Evolutionary conservation across 2,113 vertebrate species (phyloP).

Genomic region (Vidua macroura): DNA sequence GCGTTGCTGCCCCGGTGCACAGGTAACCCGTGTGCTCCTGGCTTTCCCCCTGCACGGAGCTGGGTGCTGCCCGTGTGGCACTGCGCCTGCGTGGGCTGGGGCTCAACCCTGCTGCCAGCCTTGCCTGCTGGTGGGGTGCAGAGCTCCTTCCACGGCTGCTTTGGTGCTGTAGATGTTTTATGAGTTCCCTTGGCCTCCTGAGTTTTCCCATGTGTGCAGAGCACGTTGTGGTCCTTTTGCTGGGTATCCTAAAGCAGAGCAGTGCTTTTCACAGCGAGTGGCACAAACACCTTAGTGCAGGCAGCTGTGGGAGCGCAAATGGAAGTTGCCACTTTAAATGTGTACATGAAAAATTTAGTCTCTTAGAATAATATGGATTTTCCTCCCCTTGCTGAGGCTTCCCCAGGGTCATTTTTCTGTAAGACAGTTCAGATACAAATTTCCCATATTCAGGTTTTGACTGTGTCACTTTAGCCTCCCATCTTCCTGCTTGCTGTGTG

Average conservation of each 20-base stretch:
- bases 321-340: not conserved
- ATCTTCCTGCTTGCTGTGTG: not conserved
- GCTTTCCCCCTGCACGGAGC: not conserved
- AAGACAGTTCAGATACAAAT: not conserved
- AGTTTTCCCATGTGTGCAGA: not conserved
- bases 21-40: not conserved
- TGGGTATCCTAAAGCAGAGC: not conserved
- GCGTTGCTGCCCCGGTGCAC: accelerated
- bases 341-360: not conserved
- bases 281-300: not conserved
- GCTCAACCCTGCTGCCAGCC: accelerated
- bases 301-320: not conserved
- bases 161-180: accelerated
- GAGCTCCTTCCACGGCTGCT: not conserved
- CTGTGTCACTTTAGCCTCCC: not conserved
- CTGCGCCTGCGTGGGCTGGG: too few relatives aligned
- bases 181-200: not conserved
- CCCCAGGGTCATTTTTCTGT: not conserved
- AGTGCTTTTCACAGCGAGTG: not conserved
- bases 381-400: not conserved
- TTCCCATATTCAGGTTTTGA: not conserved
- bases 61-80: accelerated
- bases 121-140: not conserved
- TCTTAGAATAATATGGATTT: not conserved
- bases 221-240: accelerated